These are phyloP conservation scores for Sympetrum striolatum DNA, from an alignment of 2,888 invertebrate species.

Conservation along the genomic window DNA sequence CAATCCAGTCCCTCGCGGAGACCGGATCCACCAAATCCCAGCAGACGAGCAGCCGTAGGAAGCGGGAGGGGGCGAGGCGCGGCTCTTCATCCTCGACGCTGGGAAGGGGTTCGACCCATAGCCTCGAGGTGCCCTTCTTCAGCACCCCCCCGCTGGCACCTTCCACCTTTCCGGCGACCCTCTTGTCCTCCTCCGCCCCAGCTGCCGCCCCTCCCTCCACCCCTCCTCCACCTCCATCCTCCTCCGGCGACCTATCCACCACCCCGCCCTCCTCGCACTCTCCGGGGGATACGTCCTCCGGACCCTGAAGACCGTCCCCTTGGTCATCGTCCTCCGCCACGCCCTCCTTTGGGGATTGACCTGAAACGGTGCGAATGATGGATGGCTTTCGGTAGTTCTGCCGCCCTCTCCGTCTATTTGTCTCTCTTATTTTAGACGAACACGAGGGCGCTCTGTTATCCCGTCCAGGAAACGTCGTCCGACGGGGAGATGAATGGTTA, in stretches of 20 bases:
- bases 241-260: background rate
- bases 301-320: background rate
- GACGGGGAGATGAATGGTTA: background rate
- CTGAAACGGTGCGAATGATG: background rate
- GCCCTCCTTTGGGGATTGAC: background rate
- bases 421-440: background rate
- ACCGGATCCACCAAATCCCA: constrained; percentile 5
- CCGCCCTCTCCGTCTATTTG: background rate
- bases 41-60: background rate
- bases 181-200: background rate
- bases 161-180: background rate
- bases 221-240: background rate
- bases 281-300: background rate
- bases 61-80: constrained; percentile 2
- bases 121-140: background rate
- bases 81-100: background rate
- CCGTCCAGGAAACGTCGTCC: background rate
- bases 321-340: background rate
- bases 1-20: background rate
- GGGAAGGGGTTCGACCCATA: constrained; percentile 7
- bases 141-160: background rate
- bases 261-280: background rate
- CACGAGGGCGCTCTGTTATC: background rate
- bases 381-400: background rate
- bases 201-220: background rate